These are phyloP conservation scores for Epizoanthus rinbou DNA, from an alignment of 92 coral and sea anemone species.

Conservation along the genomic window DNA sequence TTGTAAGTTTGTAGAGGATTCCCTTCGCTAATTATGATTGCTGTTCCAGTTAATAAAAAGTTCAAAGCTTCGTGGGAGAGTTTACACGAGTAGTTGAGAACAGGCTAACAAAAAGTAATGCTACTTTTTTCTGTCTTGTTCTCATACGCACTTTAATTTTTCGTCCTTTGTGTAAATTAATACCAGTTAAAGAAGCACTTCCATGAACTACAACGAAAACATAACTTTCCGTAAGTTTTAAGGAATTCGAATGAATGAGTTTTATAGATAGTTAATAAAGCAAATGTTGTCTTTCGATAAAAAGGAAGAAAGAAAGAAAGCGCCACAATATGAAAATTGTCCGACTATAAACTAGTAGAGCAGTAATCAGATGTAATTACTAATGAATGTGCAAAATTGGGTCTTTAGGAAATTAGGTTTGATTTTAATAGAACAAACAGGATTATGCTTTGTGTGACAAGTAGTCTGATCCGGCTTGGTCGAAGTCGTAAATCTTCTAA, in stretches of 20 bases:
- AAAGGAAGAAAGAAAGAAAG: neutral
- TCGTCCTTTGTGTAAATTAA: slow-evolving; percentile 6
- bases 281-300: neutral
- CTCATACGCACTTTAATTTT: slow-evolving; percentile 16
- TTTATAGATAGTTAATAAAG: slow-evolving; percentile 1
- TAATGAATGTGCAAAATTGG: slow-evolving; percentile 41
- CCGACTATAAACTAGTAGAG: slow-evolving; percentile 1
- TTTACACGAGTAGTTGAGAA: slow-evolving; percentile 5
- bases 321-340: neutral
- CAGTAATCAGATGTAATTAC: slow-evolving; percentile 30
- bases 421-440: slow-evolving; percentile 29
- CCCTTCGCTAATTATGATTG: slow-evolving; percentile 28
- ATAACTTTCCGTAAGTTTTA: neutral
- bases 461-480: slow-evolving; percentile 6
- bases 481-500: slow-evolving; percentile 27
- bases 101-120: neutral
- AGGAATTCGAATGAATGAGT: neutral
- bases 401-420: slow-evolving; percentile 41
- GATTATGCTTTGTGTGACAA: slow-evolving; percentile 26
- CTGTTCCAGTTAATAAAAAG: slow-evolving; percentile 31
- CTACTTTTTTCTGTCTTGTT: slow-evolving; percentile 30
- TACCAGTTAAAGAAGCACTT: neutral
- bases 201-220: neutral
- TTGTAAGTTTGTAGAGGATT: slow-evolving; percentile 23
- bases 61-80: slow-evolving; percentile 38